These are phyloP conservation scores for Vespertilio murinus DNA, from an alignment of 2,797 vertebrate genomes.

Conservation along the genomic window DNA sequence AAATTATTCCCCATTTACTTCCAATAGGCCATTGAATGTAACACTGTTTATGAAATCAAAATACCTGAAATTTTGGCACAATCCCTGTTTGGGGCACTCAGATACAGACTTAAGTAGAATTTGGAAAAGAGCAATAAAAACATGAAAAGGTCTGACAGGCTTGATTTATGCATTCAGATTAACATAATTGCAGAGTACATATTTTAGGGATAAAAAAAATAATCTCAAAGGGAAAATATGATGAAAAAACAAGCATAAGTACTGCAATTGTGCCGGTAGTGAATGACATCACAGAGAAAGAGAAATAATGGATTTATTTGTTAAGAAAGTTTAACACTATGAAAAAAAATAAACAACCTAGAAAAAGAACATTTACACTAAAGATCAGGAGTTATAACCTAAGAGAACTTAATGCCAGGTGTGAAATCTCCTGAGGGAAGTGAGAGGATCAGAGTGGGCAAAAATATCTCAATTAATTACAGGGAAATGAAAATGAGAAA, in stretches of 20 bases:
- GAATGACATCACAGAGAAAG: constrained; percentile 38
- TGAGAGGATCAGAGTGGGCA: accelerated
- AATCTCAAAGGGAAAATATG: not conserved
- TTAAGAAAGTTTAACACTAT: not conserved
- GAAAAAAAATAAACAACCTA: not conserved
- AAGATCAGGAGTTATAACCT: not conserved
- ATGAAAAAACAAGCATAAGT: not conserved
- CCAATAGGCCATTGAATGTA: not conserved
- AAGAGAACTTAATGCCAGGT: not conserved
- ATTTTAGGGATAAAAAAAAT: constrained; percentile 40
- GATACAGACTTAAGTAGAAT: constrained; percentile 41
- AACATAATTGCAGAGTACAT: constrained; percentile 58
- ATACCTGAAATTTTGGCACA: not conserved
- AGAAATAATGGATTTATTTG: not conserved
- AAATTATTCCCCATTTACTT: not conserved
- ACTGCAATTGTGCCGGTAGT: not conserved
- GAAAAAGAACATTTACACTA: not conserved
- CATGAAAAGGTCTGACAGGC: constrained; percentile 15
- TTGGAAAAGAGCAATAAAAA: constrained; percentile 61
- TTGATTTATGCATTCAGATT: constrained; percentile 70
- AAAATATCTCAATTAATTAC: not conserved
- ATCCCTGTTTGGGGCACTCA: not conserved
- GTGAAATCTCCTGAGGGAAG: not conserved
- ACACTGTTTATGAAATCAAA: constrained; percentile 25
- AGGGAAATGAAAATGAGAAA: not conserved